Evolutionary conservation across 2,888 invertebrate species (phyloP), one percentile per base, ranked within the genome.

Genomic region (Stictocephala bisonia): DNA sequence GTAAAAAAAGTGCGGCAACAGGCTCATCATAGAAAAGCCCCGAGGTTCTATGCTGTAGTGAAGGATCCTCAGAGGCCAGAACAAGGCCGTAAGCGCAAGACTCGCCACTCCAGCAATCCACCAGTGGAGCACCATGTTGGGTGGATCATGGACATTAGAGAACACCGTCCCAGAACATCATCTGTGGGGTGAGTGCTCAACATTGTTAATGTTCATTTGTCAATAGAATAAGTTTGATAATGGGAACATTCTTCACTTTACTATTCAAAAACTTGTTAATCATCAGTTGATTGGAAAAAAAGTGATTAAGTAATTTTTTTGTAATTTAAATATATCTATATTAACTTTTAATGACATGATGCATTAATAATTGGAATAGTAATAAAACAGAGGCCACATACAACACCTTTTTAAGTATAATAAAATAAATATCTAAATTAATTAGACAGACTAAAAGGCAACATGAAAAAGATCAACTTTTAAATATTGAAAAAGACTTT

Each of bases 81-180:
- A 13, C 74, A 77, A 27, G 64, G 76, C 9, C 20, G 51, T 29
- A 96, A 96, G 84, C 90, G 94, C 80, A 96, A 96, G 86, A 95
- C 95, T 1, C 88, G 94, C n/a, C 95, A 97, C 85, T 94, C 92
- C 80, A 91, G 89, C 79, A 96, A 98, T 87, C 97, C 97, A 53
- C 97, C 97, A 0, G 90, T 94, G 75, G 97, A 97, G 84, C 92
- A 95, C 81, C 96, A 97, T 82, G 94, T 99, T 41, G 99, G 99
- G 18, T 99, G 99, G 99, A 92, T 99, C 79, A 94, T 99, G 90
- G 99, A 95, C 84, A 90, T 91, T 3, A 91, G 92, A 82, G 94
- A 94, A 81, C 95, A 95, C 83, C 86, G 93, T 11, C 89, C 90
- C 4, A 86, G 95, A 71, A 93, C 93, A 18, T 90, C 91, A 69